A percentile compares a stretch with the other conserved stretches of the same genome.
Conservation (phyloP, 2,113 vertebrate species). For the Piaya cayana region DNA sequence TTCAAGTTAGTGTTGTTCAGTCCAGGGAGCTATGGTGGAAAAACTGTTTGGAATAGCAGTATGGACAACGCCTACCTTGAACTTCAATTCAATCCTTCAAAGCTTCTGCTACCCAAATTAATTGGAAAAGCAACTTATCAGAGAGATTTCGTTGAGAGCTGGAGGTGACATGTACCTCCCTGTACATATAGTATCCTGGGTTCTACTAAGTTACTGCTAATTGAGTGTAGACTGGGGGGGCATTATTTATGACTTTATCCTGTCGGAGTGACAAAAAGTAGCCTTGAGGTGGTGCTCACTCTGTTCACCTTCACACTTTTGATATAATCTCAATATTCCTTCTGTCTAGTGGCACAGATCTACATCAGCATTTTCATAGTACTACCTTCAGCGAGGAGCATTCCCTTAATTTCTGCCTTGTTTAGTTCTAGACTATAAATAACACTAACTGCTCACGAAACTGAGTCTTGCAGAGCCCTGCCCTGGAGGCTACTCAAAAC, state of each 20-base stretch:
- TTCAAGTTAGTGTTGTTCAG: background rate
- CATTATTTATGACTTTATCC: constrained; percentile 10
- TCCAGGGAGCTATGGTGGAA: constrained; percentile 76
- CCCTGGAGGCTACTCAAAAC: constrained; percentile 43
- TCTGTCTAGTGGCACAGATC: constrained; percentile 36
- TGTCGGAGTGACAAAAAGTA: constrained; percentile 54
- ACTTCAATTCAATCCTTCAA: constrained; percentile 44
- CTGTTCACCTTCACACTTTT: constrained; percentile 25
- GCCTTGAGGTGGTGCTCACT: constrained; percentile 27
- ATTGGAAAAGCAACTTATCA: constrained; percentile 24
- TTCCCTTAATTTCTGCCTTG: constrained; percentile 67
- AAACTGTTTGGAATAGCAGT: constrained; percentile 80
- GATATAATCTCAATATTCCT: background rate
- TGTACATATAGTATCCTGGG: background rate
- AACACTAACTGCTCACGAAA: constrained; percentile 34
- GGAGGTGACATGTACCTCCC: background rate
- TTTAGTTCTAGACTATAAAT: constrained; percentile 62
- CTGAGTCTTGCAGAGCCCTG: constrained; percentile 4
- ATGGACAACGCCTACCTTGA: constrained; percentile 78
- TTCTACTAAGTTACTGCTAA: constrained; percentile 42
- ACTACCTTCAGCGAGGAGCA: constrained; percentile 36
- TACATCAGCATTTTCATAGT: constrained; percentile 47
- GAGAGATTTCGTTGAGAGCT: background rate
- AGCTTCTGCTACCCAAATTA: constrained; percentile 18
- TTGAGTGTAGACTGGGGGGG: background rate